Evolutionary conservation across 2,797 vertebrate genomes (phyloP).

Genomic region (Spinus olivaceus): DNA sequence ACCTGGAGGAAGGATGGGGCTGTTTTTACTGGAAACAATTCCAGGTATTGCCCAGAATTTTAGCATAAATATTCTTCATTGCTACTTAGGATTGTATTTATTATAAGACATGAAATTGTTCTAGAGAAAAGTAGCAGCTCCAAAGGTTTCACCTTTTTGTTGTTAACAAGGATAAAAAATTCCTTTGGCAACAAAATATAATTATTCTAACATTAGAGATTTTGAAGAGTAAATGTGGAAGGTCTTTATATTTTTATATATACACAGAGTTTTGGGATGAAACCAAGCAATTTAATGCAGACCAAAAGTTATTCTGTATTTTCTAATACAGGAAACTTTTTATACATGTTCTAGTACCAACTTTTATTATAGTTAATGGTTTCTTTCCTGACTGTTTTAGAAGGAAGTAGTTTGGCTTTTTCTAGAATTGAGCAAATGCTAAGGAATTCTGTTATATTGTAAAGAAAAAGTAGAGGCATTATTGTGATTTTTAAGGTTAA

Average conservation of each 20-base stretch:
- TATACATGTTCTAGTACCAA: not conserved
- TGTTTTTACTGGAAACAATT: constrained; percentile 80
- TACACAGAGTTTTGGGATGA: not conserved
- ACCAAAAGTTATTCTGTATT: not conserved
- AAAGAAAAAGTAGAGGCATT: not conserved
- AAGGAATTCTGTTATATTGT: not conserved
- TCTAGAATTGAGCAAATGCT: not conserved
- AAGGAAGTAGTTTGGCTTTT: not conserved
- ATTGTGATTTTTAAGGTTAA: not conserved
- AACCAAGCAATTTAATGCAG: not conserved
- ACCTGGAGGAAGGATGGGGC: constrained; percentile 94
- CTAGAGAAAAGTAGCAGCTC: not conserved
- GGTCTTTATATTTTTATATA: not conserved
- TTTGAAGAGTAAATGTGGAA: not conserved
- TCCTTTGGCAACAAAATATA: not conserved
- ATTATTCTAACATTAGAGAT: not conserved
- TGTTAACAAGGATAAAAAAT: not conserved
- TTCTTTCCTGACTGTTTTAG: not conserved
- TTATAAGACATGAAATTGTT: not conserved
- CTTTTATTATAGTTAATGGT: not conserved
- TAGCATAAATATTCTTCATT: not conserved
- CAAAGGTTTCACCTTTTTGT: not conserved
- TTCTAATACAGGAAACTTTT: not conserved
- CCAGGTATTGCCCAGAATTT: constrained; percentile 76
- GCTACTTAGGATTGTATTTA: not conserved